Conservation (phyloP, 1,140 invertebrate species). For the Magallana gigas region DNA sequence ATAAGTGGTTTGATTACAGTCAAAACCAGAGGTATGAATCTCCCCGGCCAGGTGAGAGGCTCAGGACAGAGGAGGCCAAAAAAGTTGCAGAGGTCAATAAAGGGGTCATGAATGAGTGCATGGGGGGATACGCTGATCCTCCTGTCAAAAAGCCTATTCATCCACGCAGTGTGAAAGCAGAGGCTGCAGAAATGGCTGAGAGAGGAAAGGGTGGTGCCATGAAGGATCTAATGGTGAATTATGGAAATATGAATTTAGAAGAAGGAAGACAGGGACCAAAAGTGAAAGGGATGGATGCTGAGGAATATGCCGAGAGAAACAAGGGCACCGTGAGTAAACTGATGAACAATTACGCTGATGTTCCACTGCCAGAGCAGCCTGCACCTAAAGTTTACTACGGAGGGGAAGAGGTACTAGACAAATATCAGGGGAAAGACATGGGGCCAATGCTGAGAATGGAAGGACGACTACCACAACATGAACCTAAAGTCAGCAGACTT, state of each 20-base stretch:
- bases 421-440: constrained; percentile 72
- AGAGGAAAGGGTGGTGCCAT: constrained; percentile 72
- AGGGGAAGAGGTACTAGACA: constrained; percentile 73
- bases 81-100: constrained; percentile 68
- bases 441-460: constrained; percentile 73
- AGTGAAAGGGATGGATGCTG: constrained; percentile 71
- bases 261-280: constrained; percentile 61
- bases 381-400: constrained; percentile 69
- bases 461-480: constrained; percentile 59
- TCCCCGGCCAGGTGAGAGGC: constrained; percentile 62
- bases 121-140: constrained; percentile 72
- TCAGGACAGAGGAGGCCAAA: constrained; percentile 62
- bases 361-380: constrained; percentile 61
- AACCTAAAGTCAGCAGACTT: constrained; percentile 67
- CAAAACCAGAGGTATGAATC: constrained; percentile 67
- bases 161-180: constrained; percentile 67
- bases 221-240: constrained; percentile 73
- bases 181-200: constrained; percentile 68
- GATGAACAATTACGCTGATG: constrained; percentile 71
- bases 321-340: constrained; percentile 71
- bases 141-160: constrained; percentile 62
- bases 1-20: constrained; percentile 70
- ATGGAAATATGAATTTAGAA: constrained; percentile 67
- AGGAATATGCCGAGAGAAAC: constrained; percentile 73
- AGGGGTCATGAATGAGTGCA: constrained; percentile 71